Base-by-base conservation (phyloP, 2,113 vertebrate species). In the Hemiscyllium ocellatum region DNA sequence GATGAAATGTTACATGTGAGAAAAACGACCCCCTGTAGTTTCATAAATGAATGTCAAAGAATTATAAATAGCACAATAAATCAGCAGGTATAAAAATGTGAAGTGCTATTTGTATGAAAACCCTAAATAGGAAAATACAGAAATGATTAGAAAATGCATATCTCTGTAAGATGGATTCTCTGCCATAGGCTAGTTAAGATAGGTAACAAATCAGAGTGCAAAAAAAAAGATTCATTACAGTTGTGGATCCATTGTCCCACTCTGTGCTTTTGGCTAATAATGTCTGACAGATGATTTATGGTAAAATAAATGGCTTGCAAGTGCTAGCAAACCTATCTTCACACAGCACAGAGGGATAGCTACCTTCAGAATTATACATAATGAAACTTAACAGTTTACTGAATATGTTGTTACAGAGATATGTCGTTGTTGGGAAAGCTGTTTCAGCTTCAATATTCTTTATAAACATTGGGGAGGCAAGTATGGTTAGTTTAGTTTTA, bases 271-370 rank as follows among this genome's bases (percentile, higher is more conserved):
- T 33, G 56, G 90, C 90, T 96, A 78, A 96, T 96, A 96, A 91
- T 72, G 65, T 56, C 80, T 96, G 96, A 96, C 96, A 96, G 91
- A 95, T 96, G 96, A 96, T 95, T 96, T 96, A 96, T 95, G 89
- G 96, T n/a, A 69, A 76, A 85, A 91, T 91, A 95, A 96, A 95
- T 89, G 37, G 94, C 69, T 89, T 95, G 89, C 70, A 70, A 24
- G 95, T 80, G 80, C 95, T 95, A 69, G 37, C 69, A 52, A 85
- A 86, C 94, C 29, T 50, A 56, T 69, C 80, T 56, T 93, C 70
- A 65, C 13, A 13, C 61, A 76, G 68, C 52, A 8, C 33, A 80
- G 95, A 47, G 37, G 50, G 83, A 95, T 96, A 96, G 94, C 95
- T 96, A 96, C 90, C 76, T 91, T 68, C 89, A 91, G 95, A 95